phyloP scores from a whole-genome alignment of 2,113 vertebrate species.

The Melanerpes aurifrons region DNA sequence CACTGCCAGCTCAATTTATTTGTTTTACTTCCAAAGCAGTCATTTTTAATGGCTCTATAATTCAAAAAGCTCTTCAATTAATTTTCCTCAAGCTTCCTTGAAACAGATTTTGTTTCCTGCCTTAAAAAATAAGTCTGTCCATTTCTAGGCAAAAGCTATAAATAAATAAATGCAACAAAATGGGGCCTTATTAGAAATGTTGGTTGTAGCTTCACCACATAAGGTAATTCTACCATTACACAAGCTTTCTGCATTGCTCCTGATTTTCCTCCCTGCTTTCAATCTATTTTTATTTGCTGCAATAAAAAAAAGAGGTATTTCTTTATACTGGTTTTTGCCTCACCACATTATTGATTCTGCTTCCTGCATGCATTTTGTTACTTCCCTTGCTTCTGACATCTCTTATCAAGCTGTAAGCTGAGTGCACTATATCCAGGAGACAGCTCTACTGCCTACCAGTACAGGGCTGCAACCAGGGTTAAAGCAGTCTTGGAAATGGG shows the following conservation, averaged over 20 bases:
- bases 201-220: neutral
- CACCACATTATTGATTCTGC: conserved; percentile 8
- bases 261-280: neutral
- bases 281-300: neutral
- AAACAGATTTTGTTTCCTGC: conserved; percentile 17
- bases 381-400: neutral
- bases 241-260: neutral
- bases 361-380: neutral
- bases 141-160: neutral
- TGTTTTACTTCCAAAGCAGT: conserved; percentile 45
- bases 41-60: conserved; percentile 52
- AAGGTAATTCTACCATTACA: neutral
- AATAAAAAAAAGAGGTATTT: neutral
- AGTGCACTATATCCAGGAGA: neutral
- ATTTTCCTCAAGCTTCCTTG: conserved; percentile 42
- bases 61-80: conserved; percentile 54
- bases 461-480: neutral
- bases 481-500: neutral
- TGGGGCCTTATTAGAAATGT: neutral
- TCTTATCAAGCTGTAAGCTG: neutral
- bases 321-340: conserved; percentile 20
- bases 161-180: conserved; percentile 2
- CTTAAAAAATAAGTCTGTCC: conserved; percentile 30
- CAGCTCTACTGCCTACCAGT: neutral
- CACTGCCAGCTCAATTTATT: conserved; percentile 23